A percentile compares a stretch with the other conserved stretches of the same genome.
phyloP scores from a whole-genome alignment of 2,113 vertebrate genomes.

The Xenopus tropicalis region DNA sequence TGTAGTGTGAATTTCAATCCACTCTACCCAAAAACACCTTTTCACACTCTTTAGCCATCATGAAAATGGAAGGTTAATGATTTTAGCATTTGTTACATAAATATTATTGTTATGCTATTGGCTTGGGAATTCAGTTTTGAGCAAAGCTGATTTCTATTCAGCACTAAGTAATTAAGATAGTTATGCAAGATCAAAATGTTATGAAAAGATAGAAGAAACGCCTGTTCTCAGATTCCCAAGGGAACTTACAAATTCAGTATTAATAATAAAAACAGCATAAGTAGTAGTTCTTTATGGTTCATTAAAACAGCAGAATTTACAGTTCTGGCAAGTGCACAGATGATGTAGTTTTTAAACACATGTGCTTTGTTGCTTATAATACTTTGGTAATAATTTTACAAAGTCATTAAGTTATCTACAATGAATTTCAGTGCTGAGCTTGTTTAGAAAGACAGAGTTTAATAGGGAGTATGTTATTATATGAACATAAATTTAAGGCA shows the following conservation, averaged over 20 bases:
- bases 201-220: slow-evolving; percentile 21
- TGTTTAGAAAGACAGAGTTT: too few species aligned
- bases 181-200: slow-evolving; percentile 33
- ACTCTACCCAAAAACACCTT: too few species aligned
- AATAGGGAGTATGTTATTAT: too few species aligned
- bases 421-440: too few species aligned
- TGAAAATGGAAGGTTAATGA: slow-evolving; percentile 16
- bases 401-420: too few species aligned
- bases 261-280: slow-evolving; percentile 21
- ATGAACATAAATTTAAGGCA: too few species aligned
- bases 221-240: slow-evolving; percentile 2
- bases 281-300: slow-evolving; percentile 12
- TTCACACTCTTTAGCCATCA: background rate
- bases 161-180: slow-evolving; percentile 26
- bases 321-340: background rate
- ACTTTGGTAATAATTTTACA: too few species aligned
- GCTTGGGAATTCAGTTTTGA: slow-evolving; percentile 5
- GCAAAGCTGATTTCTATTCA: slow-evolving; percentile 8
- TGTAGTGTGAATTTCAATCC: too few species aligned
- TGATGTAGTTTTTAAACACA: too few species aligned
- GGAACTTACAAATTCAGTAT: slow-evolving; percentile 17
- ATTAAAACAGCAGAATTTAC: slow-evolving; percentile 12
- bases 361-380: too few species aligned
- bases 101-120: too few species aligned
- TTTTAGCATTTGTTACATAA: slow-evolving; percentile 20